These are phyloP conservation scores for Gallinago undulata DNA, from an alignment of 2,113 vertebrate species.

Conservation along the genomic window DNA sequence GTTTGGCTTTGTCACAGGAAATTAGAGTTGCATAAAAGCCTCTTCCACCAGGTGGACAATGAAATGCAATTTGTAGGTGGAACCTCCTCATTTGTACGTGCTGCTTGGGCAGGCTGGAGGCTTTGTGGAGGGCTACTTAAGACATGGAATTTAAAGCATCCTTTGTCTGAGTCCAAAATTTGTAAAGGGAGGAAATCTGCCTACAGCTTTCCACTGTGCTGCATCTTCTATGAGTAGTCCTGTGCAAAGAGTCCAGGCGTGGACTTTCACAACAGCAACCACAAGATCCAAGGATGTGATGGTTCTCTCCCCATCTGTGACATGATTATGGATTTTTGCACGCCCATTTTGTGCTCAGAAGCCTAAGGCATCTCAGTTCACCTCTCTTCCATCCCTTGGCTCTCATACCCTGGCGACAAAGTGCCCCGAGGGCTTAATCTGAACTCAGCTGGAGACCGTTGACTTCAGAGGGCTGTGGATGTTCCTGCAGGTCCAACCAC, in stretches of 20 bases:
- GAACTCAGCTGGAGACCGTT: accelerated
- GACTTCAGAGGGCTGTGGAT: background rate
- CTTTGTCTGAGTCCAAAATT: background rate
- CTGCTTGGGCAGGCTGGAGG: background rate
- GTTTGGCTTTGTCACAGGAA: background rate
- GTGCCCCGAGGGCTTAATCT: accelerated
- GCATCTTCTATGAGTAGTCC: background rate
- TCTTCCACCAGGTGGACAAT: background rate
- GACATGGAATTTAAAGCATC: background rate
- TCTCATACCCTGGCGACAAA: accelerated
- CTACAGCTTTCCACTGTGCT: background rate
- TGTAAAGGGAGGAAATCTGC: background rate
- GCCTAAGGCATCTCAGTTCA: accelerated
- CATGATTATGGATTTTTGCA: accelerated
- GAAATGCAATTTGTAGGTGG: background rate
- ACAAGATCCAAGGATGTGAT: too few relatives aligned
- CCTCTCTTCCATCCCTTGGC: background rate
- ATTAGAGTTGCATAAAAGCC: background rate
- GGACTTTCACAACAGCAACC: accelerated
- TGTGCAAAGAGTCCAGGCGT: too few relatives aligned
- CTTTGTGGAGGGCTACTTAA: background rate
- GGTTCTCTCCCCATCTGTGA: accelerated
- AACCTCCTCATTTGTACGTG: accelerated
- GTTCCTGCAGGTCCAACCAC: background rate
- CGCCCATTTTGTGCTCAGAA: accelerated